Base-by-base conservation (phyloP, 2,113 vertebrate species). In the cattle (Bos taurus) region DNA sequence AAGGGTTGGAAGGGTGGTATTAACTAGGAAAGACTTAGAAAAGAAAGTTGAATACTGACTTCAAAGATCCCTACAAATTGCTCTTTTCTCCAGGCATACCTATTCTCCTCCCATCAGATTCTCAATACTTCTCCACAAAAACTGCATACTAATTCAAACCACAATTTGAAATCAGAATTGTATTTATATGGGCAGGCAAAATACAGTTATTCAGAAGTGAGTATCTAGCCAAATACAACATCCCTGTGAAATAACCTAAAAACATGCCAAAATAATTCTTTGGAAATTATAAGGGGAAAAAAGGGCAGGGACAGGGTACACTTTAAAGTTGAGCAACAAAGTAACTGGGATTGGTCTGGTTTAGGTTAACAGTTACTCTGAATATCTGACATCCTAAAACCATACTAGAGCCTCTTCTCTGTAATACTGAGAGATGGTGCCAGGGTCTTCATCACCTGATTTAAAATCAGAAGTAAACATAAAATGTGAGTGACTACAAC, bases 131-230 rank as follows among this genome's bases (percentile, higher is more conserved):
- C 78, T 93, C 57, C 77, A 87, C 5, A 96, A 96, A 96, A 92
- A 59, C 25, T 46, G 88, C 95, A 91, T 56, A 90, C 62, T 94
- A 94, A 94, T 67, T 94, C 94, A 97, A 98, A 97, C 97, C 95
- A 96, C 94, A 97, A 80, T 82, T 80, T 98, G 91, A 97, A 96
- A 97, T 95, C 77, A 95, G 94, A 98, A 97, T 94, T 80, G 40
- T 96, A 93, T 97, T 97, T 97, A 95, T 84, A 92, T 59, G 56
- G 74, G 88, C 84, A 97, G 48, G 81, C 92, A 94, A 97, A 98
- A 96, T 85, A 90, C 8, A 21, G 88, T 82, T 92, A 95, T 97
- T 97, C 78, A 97, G 91, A 97, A 97, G 80, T 95, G 80, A 11
- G 28, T 83, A 93, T 88, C 87, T 93, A 92, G 92, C 92, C 94